Conservation (phyloP, 2,888 invertebrate genomes). For the Polyploca ridens region DNA sequence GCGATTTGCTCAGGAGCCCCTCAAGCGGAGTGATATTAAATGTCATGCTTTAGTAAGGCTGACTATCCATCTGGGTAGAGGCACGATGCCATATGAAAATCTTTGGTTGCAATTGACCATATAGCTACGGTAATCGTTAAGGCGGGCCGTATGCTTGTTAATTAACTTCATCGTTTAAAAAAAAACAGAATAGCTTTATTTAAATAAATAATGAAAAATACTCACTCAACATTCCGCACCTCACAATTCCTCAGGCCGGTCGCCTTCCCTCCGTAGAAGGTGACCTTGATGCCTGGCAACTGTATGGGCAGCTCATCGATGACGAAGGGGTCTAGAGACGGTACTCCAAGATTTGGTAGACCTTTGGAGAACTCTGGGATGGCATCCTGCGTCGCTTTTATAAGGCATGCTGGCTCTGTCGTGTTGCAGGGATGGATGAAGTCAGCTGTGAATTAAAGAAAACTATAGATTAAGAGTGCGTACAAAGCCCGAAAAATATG, state of each 20-base stretch:
- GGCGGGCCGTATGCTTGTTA: too few species aligned
- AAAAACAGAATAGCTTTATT: slow-evolving; percentile 10
- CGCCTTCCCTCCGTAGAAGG: slow-evolving; percentile 72
- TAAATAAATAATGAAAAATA: slow-evolving; percentile 26
- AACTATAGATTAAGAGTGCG: neutral
- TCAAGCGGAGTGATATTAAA: too few species aligned
- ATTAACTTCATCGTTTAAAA: too few species aligned
- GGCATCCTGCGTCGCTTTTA: slow-evolving; percentile 72
- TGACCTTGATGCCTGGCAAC: slow-evolving; percentile 77
- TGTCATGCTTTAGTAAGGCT: too few species aligned
- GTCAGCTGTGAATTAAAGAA: slow-evolving; percentile 55
- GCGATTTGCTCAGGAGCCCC: too few species aligned
- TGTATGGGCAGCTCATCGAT: slow-evolving; percentile 77
- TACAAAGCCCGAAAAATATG: too few species aligned
- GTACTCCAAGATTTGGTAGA: slow-evolving; percentile 69
- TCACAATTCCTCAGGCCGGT: slow-evolving; percentile 75
- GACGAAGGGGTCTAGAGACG: slow-evolving; percentile 71
- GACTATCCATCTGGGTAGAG: too few species aligned
- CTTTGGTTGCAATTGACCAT: too few species aligned
- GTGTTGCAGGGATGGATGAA: slow-evolving; percentile 77
- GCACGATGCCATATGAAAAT: too few species aligned
- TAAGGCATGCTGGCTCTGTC: slow-evolving; percentile 68
- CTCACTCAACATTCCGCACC: slow-evolving; percentile 78
- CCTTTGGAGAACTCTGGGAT: slow-evolving; percentile 75
- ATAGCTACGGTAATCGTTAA: too few species aligned